These are phyloP conservation scores for Archips xylosteana DNA, from an alignment of 2,888 invertebrate species.

Conservation along the genomic window DNA sequence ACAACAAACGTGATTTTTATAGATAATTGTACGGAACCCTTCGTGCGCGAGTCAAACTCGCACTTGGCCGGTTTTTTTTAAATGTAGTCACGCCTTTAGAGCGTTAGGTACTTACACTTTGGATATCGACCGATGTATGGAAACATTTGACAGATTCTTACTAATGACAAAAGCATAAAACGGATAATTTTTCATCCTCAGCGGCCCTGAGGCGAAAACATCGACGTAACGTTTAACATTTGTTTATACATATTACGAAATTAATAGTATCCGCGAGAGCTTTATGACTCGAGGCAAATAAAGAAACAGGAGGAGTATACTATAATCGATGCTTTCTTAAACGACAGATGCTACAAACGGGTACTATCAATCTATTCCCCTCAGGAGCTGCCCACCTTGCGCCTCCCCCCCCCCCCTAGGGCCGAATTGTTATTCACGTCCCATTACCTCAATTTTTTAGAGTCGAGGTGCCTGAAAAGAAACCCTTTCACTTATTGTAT, in stretches of 20 bases:
- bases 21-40: too few relatives aligned
- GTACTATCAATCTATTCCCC: conserved; percentile 80
- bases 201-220: conserved; percentile 60
- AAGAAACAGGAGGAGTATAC: conserved; percentile 79
- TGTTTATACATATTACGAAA: conserved; percentile 76
- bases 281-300: conserved; percentile 76
- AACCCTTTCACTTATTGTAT: conserved; percentile 83
- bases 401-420: conserved; percentile 54
- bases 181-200: conserved; percentile 58
- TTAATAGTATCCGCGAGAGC: conserved; percentile 65
- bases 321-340: conserved; percentile 84
- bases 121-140: too few relatives aligned
- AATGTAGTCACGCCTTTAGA: too few relatives aligned
- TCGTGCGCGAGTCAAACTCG: too few relatives aligned
- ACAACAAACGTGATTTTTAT: too few relatives aligned
- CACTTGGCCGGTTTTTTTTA: too few relatives aligned
- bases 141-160: conserved; percentile 45
- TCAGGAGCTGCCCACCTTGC: conserved; percentile 52
- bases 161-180: conserved; percentile 53
- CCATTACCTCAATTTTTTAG: conserved; percentile 85
- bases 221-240: conserved; percentile 66
- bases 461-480: conserved; percentile 77
- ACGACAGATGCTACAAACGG: conserved; percentile 85
- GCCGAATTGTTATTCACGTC: conserved; percentile 84
- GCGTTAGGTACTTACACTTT: too few relatives aligned